A percentile compares a stretch with the other conserved stretches of the same genome.
phyloP scores from a whole-genome alignment of 2,797 vertebrate species.

The Pangasius larnaudii region DNA sequence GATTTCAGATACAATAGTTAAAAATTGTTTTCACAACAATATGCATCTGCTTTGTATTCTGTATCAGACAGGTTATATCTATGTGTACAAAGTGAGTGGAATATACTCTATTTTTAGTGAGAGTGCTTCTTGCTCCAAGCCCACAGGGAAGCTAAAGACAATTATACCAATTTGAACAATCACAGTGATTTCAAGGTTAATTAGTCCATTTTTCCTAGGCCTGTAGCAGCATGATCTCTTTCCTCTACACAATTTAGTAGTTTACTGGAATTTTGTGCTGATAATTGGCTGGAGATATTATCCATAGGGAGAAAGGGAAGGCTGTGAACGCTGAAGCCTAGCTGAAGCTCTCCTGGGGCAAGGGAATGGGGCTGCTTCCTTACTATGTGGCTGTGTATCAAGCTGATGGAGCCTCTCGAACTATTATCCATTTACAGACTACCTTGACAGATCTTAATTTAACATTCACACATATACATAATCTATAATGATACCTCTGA shows the following conservation, averaged over 20 bases:
- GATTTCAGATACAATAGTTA: neutral
- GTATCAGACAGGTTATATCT: neutral
- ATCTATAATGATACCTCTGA: neutral
- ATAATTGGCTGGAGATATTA: neutral
- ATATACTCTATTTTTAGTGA: conserved; percentile 7
- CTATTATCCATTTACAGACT: neutral
- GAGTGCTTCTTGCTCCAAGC: neutral
- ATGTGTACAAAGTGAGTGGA: neutral
- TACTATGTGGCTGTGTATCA: neutral
- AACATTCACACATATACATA: neutral
- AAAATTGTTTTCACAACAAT: neutral
- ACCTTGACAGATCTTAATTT: neutral
- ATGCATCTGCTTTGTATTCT: neutral
- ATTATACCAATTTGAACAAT: conserved; percentile 39
- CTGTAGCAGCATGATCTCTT: conserved; percentile 7
- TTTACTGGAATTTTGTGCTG: neutral
- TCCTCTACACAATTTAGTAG: neutral
- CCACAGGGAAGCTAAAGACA: conserved; percentile 9
- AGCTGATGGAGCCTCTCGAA: neutral
- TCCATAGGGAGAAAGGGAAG: neutral
- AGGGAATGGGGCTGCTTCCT: conserved; percentile 45
- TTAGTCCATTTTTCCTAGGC: conserved; percentile 10
- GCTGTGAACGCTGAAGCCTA: conserved; percentile 50
- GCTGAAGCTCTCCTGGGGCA: conserved; percentile 57
- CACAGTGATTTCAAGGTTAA: conserved; percentile 35